Base-by-base conservation (phyloP, 1,140 invertebrate species). In the Cyphomyrmex costatus region DNA sequence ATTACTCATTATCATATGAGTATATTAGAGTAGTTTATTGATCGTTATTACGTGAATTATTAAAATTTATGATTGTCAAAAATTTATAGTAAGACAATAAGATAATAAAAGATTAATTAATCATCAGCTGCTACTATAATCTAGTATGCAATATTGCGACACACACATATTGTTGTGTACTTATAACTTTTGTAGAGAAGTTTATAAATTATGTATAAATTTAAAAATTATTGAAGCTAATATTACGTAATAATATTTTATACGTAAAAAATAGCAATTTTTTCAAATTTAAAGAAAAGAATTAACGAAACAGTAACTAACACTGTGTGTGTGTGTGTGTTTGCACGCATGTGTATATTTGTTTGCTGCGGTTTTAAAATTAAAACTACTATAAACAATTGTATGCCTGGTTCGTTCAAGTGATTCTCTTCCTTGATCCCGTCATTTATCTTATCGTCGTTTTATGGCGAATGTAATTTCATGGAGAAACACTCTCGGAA, bases 401-500 rank as follows among this genome's bases (percentile, higher is more conserved):
- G 70, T 30, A 46, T 61, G n/a, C 42, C 5, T 42, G 21, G 21
- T 58, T 51, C 51, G 14, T 16, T 58, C 56, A 53, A 61, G 58
- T 86, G 88, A 82, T 86, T 86, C 65, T 73, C 56, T 86, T 60
- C 49, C 66, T 42, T 73, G 78, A 89, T 89, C 78, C 24, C 60
- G 7, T 56, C 79, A 87, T 89, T 85, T 82, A 68, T 87, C 86
- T 90, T 91, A 66, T 90, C 80, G 89, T 87, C 88, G 86, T 90
- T 80, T 89, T 90, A 90, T 90, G 78, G 88, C 82, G 80, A 87
- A 89, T 84, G 88, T 89, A 89, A 89, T 87, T 89, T 90, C 78
- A 87, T 66, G 85, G 88, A 58, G 85, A 86, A 56, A 89, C 61
- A 33, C 73, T 30, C 78, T 86, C 36, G 78, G 85, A 89, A 83